These are phyloP conservation scores for Hecatera dysodea DNA, from an alignment of 2,888 invertebrate genomes.

Conservation along the genomic window DNA sequence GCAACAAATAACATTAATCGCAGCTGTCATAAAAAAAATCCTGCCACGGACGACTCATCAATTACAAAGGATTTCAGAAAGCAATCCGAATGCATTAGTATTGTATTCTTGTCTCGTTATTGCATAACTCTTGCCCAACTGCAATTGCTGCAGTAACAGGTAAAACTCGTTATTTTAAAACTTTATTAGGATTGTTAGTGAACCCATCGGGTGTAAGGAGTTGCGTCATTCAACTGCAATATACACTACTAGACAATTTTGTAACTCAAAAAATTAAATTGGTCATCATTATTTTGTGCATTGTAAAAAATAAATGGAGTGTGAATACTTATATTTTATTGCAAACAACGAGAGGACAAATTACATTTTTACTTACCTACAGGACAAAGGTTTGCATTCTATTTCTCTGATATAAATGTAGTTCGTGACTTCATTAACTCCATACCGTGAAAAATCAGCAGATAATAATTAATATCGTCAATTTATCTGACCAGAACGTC, in stretches of 20 bases:
- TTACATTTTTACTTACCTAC: background rate
- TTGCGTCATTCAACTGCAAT: constrained; percentile 40
- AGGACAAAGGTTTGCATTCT: background rate
- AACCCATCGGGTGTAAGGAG: constrained; percentile 26
- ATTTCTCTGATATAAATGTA: background rate
- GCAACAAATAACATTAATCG: constrained; percentile 23
- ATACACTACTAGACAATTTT: background rate
- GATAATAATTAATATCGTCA: background rate
- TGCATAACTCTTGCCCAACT: constrained; percentile 49
- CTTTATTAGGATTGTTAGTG: constrained; percentile 34
- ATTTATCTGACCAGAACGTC: background rate
- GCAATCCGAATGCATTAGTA: constrained; percentile 32
- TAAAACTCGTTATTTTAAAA: constrained; percentile 17
- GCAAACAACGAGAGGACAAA: background rate
- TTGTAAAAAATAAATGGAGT: constrained; percentile 10
- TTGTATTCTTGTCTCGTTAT: constrained; percentile 36
- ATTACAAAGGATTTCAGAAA: constrained; percentile 51
- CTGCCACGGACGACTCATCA: constrained; percentile 43
- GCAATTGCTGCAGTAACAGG: constrained; percentile 39
- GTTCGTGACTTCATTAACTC: too few species aligned
- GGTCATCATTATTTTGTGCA: constrained; percentile 16
- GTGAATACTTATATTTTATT: constrained; percentile 6
- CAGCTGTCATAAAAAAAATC: constrained; percentile 20
- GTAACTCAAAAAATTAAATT: constrained; percentile 29
- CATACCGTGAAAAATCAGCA: background rate